These are phyloP conservation scores for Alosa sapidissima DNA, from an alignment of 2,797 vertebrate genomes.

Conservation along the genomic window DNA sequence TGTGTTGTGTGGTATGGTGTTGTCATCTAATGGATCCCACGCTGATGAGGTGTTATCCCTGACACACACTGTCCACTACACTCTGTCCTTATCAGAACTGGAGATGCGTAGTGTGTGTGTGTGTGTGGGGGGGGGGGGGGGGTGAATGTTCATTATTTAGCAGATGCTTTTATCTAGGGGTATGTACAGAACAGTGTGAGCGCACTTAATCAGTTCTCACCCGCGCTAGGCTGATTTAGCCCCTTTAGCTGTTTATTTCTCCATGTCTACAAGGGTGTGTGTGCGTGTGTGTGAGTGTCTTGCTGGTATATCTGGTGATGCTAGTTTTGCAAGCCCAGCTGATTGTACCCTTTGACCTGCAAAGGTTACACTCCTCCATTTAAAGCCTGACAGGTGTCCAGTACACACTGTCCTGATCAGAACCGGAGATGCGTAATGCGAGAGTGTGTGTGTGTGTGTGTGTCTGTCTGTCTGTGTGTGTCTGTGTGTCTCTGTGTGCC, in stretches of 20 bases:
- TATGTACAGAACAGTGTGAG: background rate
- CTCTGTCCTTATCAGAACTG: background rate
- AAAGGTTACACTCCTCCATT: background rate
- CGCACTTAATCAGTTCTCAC: background rate
- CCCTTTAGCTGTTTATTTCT: background rate
- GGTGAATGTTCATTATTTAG: background rate
- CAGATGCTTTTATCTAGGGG: background rate
- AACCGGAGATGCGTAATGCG: too few species aligned
- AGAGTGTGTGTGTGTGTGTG: background rate
- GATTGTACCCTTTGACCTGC: background rate
- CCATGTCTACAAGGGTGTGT: background rate
- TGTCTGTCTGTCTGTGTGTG: too few species aligned
- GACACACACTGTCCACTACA: background rate
- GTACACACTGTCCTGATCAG: too few species aligned
- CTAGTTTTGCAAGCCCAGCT: background rate
- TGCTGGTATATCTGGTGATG: background rate
- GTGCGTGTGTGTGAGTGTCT: background rate
- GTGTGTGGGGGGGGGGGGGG: background rate
- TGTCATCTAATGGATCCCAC: slow-evolving; percentile 14
- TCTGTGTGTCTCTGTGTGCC: background rate
- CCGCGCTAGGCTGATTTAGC: background rate
- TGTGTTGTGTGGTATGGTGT: background rate
- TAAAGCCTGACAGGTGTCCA: background rate
- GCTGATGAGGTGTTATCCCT: slow-evolving; percentile 19
- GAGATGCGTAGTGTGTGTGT: background rate